A percentile compares a stretch with the other conserved stretches of the same genome.
These are phyloP conservation scores for Atta texana DNA, from an alignment of 1,140 invertebrate genomes.

Conservation along the genomic window DNA sequence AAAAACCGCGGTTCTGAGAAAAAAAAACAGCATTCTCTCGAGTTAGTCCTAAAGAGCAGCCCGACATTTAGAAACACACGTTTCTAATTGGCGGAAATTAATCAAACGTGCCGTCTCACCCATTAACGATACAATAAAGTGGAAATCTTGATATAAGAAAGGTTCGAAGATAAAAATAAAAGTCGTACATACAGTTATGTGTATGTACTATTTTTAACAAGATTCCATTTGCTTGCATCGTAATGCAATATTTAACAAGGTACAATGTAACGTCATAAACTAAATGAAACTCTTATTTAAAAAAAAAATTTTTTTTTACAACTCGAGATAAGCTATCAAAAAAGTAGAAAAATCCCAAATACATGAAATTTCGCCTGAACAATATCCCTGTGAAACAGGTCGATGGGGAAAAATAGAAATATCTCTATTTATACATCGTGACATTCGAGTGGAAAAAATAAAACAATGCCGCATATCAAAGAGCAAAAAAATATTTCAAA, in stretches of 20 bases:
- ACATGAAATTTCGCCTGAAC: slow-evolving; percentile 31
- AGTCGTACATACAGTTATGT: background rate
- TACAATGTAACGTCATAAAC: slow-evolving; percentile 7
- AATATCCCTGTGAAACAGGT: slow-evolving; percentile 14
- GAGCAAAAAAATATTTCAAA: slow-evolving; percentile 33
- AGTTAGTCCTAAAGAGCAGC: slow-evolving; percentile 20
- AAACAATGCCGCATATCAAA: slow-evolving; percentile 28
- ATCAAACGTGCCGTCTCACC: slow-evolving; percentile 42
- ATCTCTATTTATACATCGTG: slow-evolving; percentile 24
- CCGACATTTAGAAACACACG: slow-evolving; percentile 38
- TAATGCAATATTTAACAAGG: slow-evolving; percentile 8
- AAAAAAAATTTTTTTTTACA: slow-evolving; percentile 4
- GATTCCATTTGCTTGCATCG: background rate
- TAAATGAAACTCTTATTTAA: background rate
- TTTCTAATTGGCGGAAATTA: slow-evolving; percentile 56
- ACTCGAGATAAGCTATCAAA: slow-evolving; percentile 7
- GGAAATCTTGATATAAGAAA: slow-evolving; percentile 9
- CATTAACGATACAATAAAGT: background rate
- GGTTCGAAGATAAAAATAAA: background rate
- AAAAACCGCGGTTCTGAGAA: slow-evolving; percentile 18
- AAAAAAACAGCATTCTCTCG: slow-evolving; percentile 21
- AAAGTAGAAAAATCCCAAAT: background rate
- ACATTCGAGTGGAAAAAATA: slow-evolving; percentile 40
- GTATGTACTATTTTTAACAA: no score
- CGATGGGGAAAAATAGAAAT: slow-evolving; percentile 30